Evolutionary conservation across 2,888 invertebrate genomes (phyloP).

Genomic region (Conops quadrifasciatus): DNA sequence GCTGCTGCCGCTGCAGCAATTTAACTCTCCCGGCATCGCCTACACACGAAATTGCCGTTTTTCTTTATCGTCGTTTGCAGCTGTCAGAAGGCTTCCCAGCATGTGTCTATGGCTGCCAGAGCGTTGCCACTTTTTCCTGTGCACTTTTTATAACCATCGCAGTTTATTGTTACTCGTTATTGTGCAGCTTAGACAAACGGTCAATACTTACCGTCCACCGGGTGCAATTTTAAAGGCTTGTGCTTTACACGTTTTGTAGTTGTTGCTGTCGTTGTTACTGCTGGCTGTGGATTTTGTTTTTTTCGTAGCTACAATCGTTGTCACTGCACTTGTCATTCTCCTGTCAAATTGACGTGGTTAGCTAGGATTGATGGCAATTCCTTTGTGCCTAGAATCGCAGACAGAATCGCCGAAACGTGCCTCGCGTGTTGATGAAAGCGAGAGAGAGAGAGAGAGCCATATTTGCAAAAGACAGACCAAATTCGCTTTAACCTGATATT

Average conservation of each 20-base stretch:
- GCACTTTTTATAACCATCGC: not conserved
- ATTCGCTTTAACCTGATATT: no score
- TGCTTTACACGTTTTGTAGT: slow-evolving; percentile 8
- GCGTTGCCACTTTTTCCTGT: slow-evolving; percentile 20
- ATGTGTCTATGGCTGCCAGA: not conserved
- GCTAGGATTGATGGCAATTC: slow-evolving; percentile 9
- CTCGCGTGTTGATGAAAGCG: not conserved
- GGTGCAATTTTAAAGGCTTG: slow-evolving; percentile 23
- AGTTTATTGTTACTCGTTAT: not conserved
- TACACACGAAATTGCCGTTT: slow-evolving; percentile 10
- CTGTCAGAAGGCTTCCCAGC: not conserved
- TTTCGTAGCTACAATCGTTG: slow-evolving; percentile 1
- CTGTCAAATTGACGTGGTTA: slow-evolving; percentile 18
- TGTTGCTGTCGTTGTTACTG: slow-evolving; percentile 11
- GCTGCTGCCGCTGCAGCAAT: no score
- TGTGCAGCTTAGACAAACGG: slow-evolving; percentile 12
- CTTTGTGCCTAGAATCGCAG: not conserved
- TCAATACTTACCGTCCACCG: slow-evolving; percentile 1
- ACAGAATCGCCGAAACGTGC: not conserved
- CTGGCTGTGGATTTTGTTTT: not conserved
- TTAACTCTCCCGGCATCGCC: no score
- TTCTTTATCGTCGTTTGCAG: not conserved
- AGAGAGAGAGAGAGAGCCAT: not conserved
- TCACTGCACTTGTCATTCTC: slow-evolving; percentile 28
- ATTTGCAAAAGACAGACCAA: not conserved